phyloP scores from a whole-genome alignment of 1,140 invertebrate genomes.

The Wasmannia auropunctata region DNA sequence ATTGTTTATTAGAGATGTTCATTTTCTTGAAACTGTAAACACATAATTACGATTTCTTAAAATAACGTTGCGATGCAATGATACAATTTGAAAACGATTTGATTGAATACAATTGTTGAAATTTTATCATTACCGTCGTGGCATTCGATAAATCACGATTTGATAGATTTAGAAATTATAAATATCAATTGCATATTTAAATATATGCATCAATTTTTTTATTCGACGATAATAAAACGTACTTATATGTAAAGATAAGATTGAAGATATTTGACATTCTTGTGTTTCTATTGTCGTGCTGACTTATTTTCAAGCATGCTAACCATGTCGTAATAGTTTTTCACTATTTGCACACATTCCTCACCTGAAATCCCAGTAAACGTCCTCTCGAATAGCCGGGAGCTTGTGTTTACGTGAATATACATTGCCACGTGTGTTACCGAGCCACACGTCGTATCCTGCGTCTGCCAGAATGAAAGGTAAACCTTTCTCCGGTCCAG shows the following conservation, averaged over 20 bases:
- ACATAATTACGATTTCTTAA: not conserved
- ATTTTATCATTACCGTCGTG: not conserved
- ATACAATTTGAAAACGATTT: not conserved
- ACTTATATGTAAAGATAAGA: conserved; percentile 10
- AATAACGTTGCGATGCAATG: not conserved
- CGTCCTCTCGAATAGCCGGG: not conserved
- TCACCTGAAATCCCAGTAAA: conserved; percentile 78
- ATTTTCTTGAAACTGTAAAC: not conserved
- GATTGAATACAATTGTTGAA: not conserved
- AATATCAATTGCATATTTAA: not conserved
- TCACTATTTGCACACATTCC: not conserved
- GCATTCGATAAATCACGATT: not conserved
- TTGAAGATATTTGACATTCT: not conserved
- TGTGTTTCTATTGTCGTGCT: not conserved
- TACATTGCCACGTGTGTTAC: conserved; percentile 89
- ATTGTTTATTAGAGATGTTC: not conserved
- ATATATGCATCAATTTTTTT: not conserved
- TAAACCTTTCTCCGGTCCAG: conserved; percentile 86
- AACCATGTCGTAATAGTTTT: not conserved
- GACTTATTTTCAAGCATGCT: not conserved
- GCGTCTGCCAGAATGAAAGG: conserved; percentile 86
- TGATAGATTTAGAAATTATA: not conserved
- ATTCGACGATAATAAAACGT: not conserved
- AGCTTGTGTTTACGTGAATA: conserved; percentile 84
- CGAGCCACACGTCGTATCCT: conserved; percentile 91